phyloP scores from a whole-genome alignment of 2,888 invertebrate species.

The Rhamphomyia laevipes region DNA sequence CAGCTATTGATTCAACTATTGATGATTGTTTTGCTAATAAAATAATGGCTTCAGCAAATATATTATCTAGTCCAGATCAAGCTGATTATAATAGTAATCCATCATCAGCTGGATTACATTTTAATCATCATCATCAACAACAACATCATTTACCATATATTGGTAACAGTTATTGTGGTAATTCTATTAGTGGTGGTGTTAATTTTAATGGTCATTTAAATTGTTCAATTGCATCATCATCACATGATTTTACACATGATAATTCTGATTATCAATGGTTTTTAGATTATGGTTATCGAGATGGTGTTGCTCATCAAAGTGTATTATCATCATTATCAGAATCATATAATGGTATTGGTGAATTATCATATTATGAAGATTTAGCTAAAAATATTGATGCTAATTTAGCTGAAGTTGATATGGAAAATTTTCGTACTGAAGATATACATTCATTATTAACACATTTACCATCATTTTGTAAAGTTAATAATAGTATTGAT shows the following conservation, averaged over 20 bases:
- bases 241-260: slow-evolving; percentile 62
- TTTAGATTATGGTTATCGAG: slow-evolving; percentile 77
- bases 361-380: slow-evolving; percentile 67
- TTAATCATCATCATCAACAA: slow-evolving; percentile 22
- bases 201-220: slow-evolving; percentile 27
- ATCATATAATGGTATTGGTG: slow-evolving; percentile 61
- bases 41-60: slow-evolving; percentile 21
- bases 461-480: slow-evolving; percentile 63
- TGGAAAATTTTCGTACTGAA: slow-evolving; percentile 86
- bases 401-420: slow-evolving; percentile 87
- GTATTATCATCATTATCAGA: slow-evolving; percentile 71
- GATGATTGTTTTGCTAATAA: slow-evolving; percentile 1
- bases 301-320: slow-evolving; percentile 66
- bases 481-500: slow-evolving; percentile 38
- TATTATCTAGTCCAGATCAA: slow-evolving; percentile 21
- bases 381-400: slow-evolving; percentile 81
- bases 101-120: slow-evolving; percentile 12
- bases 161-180: slow-evolving; percentile 14
- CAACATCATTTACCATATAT: slow-evolving; percentile 14
- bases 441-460: slow-evolving; percentile 81
- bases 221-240: slow-evolving; percentile 37
- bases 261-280: slow-evolving; percentile 89
- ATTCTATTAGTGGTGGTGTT: slow-evolving; percentile 14
- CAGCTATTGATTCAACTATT: background rate
- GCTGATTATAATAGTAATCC: slow-evolving; percentile 20